Conservation (phyloP, 2,113 vertebrate genomes). For the Ceyx melanurus region DNA sequence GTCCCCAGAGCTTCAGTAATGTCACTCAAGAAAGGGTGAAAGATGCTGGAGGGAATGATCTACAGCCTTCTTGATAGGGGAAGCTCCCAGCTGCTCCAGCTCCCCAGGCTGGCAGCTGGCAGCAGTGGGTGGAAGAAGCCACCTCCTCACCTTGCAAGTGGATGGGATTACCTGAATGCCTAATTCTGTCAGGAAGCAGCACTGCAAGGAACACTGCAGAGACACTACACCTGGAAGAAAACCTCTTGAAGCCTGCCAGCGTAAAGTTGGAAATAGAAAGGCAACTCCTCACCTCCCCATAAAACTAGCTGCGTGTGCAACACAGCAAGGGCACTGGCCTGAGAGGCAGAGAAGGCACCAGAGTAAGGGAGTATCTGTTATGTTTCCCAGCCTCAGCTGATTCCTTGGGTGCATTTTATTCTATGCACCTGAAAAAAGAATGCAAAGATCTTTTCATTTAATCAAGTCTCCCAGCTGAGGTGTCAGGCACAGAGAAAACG, state of each 20-base stretch:
- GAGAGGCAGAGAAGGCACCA: not conserved
- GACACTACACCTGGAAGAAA: not conserved
- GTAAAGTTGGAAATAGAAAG: slow-evolving; percentile 5
- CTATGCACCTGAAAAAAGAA: slow-evolving; percentile 58
- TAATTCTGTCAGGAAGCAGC: not conserved
- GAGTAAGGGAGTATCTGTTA: not conserved
- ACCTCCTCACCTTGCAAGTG: not conserved
- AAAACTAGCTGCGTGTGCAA: not conserved
- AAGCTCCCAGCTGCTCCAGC: not conserved
- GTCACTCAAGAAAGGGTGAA: not conserved
- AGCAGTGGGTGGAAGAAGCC: not conserved
- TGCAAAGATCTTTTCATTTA: slow-evolving; percentile 74
- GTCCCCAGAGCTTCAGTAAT: slow-evolving; percentile 15
- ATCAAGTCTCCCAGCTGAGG: slow-evolving; percentile 65
- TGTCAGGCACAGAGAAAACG: slow-evolving; percentile 73
- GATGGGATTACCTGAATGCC: not conserved
- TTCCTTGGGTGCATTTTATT: slow-evolving; percentile 41
- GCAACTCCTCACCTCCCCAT: not conserved
- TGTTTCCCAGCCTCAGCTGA: not conserved
- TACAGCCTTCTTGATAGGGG: rapidly evolving
- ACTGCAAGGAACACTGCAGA: not conserved
- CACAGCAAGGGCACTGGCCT: not conserved
- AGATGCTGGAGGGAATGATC: not conserved
- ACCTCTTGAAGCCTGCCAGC: not conserved
- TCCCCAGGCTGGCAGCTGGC: not conserved